phyloP scores from a whole-genome alignment of 1,140 invertebrate species.

The Ganaspis sp. region DNA sequence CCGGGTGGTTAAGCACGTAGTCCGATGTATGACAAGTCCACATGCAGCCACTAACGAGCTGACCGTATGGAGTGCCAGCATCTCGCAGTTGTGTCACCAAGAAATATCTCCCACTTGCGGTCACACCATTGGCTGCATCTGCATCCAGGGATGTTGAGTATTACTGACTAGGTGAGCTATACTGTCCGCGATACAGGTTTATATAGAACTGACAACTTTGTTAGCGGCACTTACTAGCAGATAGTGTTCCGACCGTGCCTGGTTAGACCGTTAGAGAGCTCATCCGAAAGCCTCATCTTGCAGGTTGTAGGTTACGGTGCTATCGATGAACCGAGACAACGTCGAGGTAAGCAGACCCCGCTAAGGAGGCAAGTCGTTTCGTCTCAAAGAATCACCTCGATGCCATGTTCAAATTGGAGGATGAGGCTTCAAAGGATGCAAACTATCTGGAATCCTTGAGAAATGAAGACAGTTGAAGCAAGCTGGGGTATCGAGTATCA shows the following conservation, averaged over 20 bases:
- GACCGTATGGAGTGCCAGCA: slow-evolving; percentile 34
- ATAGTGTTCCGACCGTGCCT: slow-evolving; percentile 37
- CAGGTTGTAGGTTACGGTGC: slow-evolving; percentile 59
- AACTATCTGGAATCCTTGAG: slow-evolving; percentile 4
- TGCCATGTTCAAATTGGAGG: slow-evolving; percentile 12
- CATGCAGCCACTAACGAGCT: slow-evolving; percentile 59
- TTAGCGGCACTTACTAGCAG: slow-evolving; percentile 59
- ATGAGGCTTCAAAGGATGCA: slow-evolving; percentile 1
- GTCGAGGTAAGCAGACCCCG: slow-evolving; percentile 49
- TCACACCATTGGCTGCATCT: slow-evolving; percentile 49
- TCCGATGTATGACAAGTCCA: slow-evolving; percentile 51
- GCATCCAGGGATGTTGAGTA: slow-evolving; percentile 42
- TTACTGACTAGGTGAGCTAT: not conserved
- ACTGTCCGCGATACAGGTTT: slow-evolving; percentile 3
- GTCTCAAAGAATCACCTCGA: too few relatives aligned
- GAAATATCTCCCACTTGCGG: slow-evolving; percentile 57
- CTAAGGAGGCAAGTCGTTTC: slow-evolving; percentile 19
- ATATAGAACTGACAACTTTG: slow-evolving; percentile 65
- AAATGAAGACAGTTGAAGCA: slow-evolving; percentile 1
- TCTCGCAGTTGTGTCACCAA: slow-evolving; percentile 54
- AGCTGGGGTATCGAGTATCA: not conserved
- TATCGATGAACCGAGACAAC: slow-evolving; percentile 59
- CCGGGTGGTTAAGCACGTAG: slow-evolving; percentile 46
- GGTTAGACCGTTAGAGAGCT: slow-evolving; percentile 56
- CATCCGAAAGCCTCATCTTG: slow-evolving; percentile 31